Conservation (phyloP, 2,797 vertebrate species). For the Cygnus olor region DNA sequence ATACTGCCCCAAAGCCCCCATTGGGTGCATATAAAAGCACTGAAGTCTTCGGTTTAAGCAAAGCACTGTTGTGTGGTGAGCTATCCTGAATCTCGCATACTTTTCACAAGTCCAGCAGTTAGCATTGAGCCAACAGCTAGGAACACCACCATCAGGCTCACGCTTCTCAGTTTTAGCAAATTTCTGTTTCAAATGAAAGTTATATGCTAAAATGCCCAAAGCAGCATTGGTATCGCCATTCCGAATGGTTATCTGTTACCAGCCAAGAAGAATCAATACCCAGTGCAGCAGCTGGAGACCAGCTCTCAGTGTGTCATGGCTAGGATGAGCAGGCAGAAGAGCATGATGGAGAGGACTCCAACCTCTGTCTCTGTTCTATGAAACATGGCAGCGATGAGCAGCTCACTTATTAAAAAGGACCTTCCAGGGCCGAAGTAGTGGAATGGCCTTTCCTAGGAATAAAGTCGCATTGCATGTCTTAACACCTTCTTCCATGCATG, state of each 20-base stretch:
- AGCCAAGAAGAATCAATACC: neutral
- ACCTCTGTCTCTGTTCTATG: accelerated
- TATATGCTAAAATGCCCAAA: neutral
- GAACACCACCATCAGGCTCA: accelerated
- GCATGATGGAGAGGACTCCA: neutral
- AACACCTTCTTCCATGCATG: neutral
- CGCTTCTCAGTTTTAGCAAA: neutral
- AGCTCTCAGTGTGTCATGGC: accelerated
- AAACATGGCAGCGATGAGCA: neutral
- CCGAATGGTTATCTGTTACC: neutral
- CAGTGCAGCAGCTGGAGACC: neutral
- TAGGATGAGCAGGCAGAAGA: neutral
- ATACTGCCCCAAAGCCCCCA: conserved; percentile 24
- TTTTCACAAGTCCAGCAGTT: neutral
- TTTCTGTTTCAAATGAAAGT: neutral
- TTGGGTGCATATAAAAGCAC: conserved; percentile 37
- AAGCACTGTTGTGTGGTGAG: neutral
- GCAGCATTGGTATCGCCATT: neutral
- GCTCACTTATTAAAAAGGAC: neutral
- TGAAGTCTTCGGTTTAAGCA: neutral
- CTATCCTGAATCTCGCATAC: neutral
- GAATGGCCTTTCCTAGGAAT: neutral
- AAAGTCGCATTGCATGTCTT: neutral
- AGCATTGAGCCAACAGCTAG: neutral
- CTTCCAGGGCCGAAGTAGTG: neutral